Evolutionary conservation across 2,113 vertebrate species (phyloP).

Genomic region (Platycercus adscitus): DNA sequence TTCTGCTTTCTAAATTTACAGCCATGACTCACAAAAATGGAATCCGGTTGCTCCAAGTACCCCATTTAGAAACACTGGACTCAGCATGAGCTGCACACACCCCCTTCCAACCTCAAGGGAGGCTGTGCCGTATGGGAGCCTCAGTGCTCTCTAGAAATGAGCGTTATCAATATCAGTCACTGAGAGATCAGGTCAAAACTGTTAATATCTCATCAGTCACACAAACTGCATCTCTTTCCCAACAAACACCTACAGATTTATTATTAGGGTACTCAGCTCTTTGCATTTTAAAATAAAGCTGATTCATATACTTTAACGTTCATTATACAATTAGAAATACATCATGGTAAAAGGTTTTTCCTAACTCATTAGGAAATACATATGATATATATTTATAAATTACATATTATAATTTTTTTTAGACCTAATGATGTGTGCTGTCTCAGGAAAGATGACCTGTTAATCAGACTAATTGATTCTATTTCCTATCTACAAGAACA

Average conservation of each 20-base stretch:
- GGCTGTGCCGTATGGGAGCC: neutral
- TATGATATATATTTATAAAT: neutral
- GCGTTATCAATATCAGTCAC: slow-evolving; percentile 39
- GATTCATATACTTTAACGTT: neutral
- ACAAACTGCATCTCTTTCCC: neutral
- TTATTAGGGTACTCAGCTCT: neutral
- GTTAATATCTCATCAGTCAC: slow-evolving; percentile 60
- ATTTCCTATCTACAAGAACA: neutral
- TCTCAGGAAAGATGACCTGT: slow-evolving; percentile 27
- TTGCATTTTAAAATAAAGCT: slow-evolving; percentile 38
- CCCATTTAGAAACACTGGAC: neutral
- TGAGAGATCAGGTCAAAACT: slow-evolving; percentile 37
- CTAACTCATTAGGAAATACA: neutral
- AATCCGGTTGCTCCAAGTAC: neutral
- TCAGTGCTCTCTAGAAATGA: neutral
- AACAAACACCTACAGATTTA: slow-evolving; percentile 34
- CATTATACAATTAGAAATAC: slow-evolving; percentile 25
- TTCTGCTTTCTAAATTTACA: slow-evolving; percentile 18
- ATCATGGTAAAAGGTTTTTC: neutral
- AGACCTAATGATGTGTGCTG: slow-evolving; percentile 9
- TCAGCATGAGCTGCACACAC: neutral
- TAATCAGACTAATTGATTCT: slow-evolving; percentile 14
- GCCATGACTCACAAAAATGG: slow-evolving; percentile 25
- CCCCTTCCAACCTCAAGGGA: neutral
- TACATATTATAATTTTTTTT: neutral